Percentiles rank a stretch among this genome's conserved stretches.
Evolutionary conservation across 2,797 vertebrate species (phyloP).

Genomic region (Danio tinwini): DNA sequence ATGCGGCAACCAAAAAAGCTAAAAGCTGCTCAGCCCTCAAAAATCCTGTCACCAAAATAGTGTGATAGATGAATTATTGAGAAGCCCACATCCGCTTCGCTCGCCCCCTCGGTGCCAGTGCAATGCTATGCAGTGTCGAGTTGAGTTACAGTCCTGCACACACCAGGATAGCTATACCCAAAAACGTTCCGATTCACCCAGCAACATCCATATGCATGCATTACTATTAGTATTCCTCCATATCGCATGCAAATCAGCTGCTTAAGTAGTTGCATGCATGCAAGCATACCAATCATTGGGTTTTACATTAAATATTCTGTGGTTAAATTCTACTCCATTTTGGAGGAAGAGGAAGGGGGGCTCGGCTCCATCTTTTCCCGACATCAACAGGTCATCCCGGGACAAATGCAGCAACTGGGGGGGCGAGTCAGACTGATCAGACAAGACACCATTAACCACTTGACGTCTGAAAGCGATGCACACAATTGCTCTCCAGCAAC

Average conservation of each 20-base stretch:
- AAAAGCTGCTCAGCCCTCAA: conserved; percentile 48
- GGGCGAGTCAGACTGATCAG: conserved; percentile 71
- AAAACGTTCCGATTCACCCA: conserved; percentile 49
- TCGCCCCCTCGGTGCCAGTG: conserved; percentile 62
- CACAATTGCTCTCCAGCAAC: conserved; percentile 2
- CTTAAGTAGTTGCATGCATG: not conserved
- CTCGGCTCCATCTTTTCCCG: conserved; percentile 71
- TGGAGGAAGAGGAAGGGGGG: conserved; percentile 57
- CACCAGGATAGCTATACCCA: conserved; percentile 63
- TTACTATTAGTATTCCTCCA: not conserved
- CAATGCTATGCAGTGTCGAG: conserved; percentile 65
- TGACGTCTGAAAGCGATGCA: conserved; percentile 51
- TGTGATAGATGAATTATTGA: conserved; percentile 66
- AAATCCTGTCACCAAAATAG: conserved; percentile 63
- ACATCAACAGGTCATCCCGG: conserved; percentile 86
- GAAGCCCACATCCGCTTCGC: conserved; percentile 56
- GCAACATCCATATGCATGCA: conserved; percentile 22
- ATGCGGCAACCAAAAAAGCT: conserved; percentile 29
- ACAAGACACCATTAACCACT: conserved; percentile 67
- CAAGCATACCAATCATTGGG: not conserved
- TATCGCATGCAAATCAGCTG: not conserved
- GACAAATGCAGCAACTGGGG: conserved; percentile 76
- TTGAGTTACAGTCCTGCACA: conserved; percentile 66
- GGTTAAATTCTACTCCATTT: conserved; percentile 40
- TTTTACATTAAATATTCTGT: conserved; percentile 28